These are phyloP conservation scores for Cyphomyrus discorhynchus DNA, from an alignment of 2,113 vertebrate genomes.

Conservation along the genomic window DNA sequence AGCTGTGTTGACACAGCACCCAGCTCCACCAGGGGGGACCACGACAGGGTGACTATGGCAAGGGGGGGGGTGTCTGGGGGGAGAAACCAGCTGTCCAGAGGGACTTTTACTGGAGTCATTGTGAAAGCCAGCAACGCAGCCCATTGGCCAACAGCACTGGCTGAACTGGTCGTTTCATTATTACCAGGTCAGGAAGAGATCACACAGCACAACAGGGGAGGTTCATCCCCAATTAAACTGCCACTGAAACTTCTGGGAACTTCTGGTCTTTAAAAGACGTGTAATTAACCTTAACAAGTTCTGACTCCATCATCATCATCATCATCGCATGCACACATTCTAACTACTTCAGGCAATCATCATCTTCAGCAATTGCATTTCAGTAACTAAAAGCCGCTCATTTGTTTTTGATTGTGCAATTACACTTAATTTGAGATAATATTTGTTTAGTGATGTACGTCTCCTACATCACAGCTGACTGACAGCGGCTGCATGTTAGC, in stretches of 20 bases:
- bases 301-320: neutral
- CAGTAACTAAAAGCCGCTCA: neutral
- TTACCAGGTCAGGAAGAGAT: neutral
- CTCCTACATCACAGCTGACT: slow-evolving; percentile 5
- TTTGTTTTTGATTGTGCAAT: neutral
- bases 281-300: neutral
- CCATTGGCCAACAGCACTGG: neutral
- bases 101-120: neutral
- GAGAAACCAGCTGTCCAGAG: neutral
- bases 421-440: neutral
- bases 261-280: neutral
- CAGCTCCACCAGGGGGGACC: neutral
- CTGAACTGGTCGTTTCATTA: neutral
- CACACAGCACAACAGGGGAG: neutral
- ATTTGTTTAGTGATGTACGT: neutral
- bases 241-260: neutral
- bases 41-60: neutral
- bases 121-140: neutral
- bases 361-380: neutral
- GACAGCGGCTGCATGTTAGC: neutral
- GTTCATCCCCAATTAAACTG: neutral
- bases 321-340: neutral
- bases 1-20: neutral
- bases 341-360: neutral
- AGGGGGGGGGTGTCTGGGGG: neutral